Percentiles rank a stretch among this genome's conserved stretches.
phyloP scores from a whole-genome alignment of 1,140 invertebrate species.

The Drosophila obscura region DNA sequence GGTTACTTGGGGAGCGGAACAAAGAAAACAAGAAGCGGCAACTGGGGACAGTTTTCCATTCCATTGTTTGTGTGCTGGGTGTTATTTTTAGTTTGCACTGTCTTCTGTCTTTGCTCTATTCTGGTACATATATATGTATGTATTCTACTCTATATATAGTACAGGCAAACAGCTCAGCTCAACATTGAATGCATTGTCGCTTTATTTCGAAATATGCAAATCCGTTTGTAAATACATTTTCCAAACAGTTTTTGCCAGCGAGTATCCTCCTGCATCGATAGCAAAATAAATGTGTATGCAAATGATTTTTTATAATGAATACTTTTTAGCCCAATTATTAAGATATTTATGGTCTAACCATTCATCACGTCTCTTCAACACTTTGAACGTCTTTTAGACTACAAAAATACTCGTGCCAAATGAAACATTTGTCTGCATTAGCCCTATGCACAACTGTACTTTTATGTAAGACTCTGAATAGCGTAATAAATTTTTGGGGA shows the following conservation, averaged over 20 bases:
- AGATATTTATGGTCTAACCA: too few species aligned
- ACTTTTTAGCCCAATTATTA: neutral
- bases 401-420: too few species aligned
- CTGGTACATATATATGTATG: too few species aligned
- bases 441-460: neutral
- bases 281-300: constrained; percentile 40
- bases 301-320: constrained; percentile 2
- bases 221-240: constrained; percentile 76
- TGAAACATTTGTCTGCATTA: neutral
- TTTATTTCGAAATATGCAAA: constrained; percentile 68
- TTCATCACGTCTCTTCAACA: too few species aligned
- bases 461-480: neutral
- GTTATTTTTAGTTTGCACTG: constrained; percentile 43
- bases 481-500: constrained; percentile 15
- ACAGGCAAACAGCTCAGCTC: constrained; percentile 54
- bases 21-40: constrained; percentile 10
- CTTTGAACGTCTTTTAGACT: too few species aligned
- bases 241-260: constrained; percentile 17
- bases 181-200: constrained; percentile 19
- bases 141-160: neutral
- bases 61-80: constrained; percentile 30
- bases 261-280: constrained; percentile 30
- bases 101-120: constrained; percentile 50
- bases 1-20: neutral
- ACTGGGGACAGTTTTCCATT: constrained; percentile 30